These are phyloP conservation scores for Callaeas wilsoni DNA, from an alignment of 2,113 vertebrate species.

Conservation along the genomic window DNA sequence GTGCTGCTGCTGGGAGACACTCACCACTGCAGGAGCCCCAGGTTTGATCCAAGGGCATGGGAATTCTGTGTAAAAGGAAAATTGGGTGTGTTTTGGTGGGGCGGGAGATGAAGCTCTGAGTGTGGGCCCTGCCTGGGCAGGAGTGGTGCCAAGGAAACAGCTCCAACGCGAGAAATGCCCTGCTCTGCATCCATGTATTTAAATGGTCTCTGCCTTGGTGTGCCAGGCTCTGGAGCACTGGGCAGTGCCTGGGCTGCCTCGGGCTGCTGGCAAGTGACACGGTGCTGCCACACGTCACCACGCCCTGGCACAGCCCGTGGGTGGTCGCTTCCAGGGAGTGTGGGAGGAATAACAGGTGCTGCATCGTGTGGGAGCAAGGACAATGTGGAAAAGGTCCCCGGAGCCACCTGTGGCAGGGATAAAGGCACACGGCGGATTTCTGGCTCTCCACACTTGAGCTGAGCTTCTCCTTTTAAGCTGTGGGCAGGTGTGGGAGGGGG, in stretches of 20 bases:
- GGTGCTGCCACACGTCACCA: accelerated
- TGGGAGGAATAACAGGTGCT: not conserved
- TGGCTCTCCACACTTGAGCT: accelerated
- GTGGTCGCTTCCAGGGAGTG: accelerated
- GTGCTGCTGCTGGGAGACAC: not conserved
- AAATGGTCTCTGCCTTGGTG: accelerated
- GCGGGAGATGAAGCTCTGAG: no score
- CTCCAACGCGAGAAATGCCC: accelerated
- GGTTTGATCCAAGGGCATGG: accelerated
- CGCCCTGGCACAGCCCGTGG: accelerated
- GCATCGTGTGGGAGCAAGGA: not conserved
- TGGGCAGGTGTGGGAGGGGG: not conserved
- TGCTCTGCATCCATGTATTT: accelerated
- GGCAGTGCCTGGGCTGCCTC: not conserved
- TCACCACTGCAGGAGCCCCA: not conserved
- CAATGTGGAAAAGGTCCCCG: accelerated
- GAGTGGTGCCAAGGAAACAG: accelerated
- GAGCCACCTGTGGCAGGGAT: not conserved
- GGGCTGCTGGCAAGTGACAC: accelerated
- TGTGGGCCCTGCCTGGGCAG: not conserved
- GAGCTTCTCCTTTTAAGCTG: not conserved
- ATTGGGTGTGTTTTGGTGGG: accelerated
- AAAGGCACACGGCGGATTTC: accelerated
- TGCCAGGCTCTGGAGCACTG: accelerated
- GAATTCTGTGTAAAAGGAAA: not conserved